Evolutionary conservation across 2,888 invertebrate genomes (phyloP).

Genomic region (Aromia moschata): DNA sequence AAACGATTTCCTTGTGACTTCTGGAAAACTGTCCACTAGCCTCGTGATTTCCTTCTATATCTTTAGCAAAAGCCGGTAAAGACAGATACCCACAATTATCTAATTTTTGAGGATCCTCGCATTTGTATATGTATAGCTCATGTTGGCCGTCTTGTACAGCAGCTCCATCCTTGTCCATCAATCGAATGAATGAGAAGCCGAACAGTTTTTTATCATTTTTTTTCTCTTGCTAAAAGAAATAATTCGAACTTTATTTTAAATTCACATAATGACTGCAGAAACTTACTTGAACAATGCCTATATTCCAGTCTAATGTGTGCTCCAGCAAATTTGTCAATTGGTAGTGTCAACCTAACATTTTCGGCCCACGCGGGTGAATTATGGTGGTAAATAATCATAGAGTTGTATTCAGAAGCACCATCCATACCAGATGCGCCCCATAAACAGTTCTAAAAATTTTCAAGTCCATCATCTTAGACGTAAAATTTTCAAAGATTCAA

Average conservation of each 20-base stretch:
- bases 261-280: conserved; percentile 1
- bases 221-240: too few relatives aligned
- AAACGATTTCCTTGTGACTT: conserved; percentile 85
- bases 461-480: too few relatives aligned
- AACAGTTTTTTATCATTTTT: conserved; percentile 90
- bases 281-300: conserved; percentile 91
- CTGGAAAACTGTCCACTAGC: conserved; percentile 72
- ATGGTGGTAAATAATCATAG: conserved; percentile 92
- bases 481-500: too few relatives aligned
- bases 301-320: conserved; percentile 92
- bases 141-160: conserved; percentile 88
- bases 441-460: conserved; percentile 74
- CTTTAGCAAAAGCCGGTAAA: conserved; percentile 71
- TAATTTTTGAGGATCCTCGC: conserved; percentile 81
- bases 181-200: conserved; percentile 88
- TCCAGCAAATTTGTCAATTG: conserved; percentile 91
- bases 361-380: conserved; percentile 94
- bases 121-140: conserved; percentile 92
- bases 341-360: conserved; percentile 85
- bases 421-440: conserved; percentile 88
- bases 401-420: conserved; percentile 79
- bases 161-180: conserved; percentile 92
- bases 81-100: conserved; percentile 73
- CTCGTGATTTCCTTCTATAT: conserved; percentile 70
- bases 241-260: conserved; percentile 4